Base-by-base conservation (phyloP, 2,888 invertebrate species). In the Carcina quercana region DNA sequence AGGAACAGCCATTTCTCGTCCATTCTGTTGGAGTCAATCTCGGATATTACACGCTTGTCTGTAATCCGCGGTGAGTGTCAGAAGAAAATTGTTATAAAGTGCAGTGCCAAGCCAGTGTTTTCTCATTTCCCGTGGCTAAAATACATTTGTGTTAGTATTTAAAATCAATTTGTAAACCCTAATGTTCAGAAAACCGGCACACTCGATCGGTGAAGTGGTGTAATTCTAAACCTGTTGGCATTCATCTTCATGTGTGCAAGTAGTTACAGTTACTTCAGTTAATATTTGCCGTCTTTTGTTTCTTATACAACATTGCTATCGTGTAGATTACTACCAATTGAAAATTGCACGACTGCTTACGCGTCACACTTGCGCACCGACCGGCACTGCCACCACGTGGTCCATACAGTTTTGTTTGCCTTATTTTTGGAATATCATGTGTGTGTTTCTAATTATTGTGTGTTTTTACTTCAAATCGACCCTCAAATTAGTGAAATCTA, bases 21-120 rank as follows among this genome's bases (percentile, higher is more conserved):
- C 88, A 88, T 88, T 88, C 88, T 88, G 86, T 87, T 87, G 86
- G 86, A 86, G 87, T 86, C 87, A 86, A 82, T 87, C 82, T 87
- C 86, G 87, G 87, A 84, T 86, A 79, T 76, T 85, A 86, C 87
- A 86, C 78, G 78, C 72, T n/a, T 66, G 70, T 61, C 65, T 69
- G 70, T 72, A 72, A 69, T 84, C 82, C 82, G 82, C 80, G 84
- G 84, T 85, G 84, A 85, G 83, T 82, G 78, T 80, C 72, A 47
- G 55, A 70, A 70, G 62, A 66, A 24, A 66, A 54, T 61, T 52
- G 59, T 68, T 47, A 38, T 19, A 46, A 41, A 72, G 83, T 82
- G 83, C 66, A 75, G 80, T 82, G 82, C 39, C 40, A 55, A 48
- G 49, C 38, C 53, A 69, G 73, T 78, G 75, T 51, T 50, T 53